phyloP scores from a whole-genome alignment of 2,113 vertebrate species.

The Siphamia tubifer region DNA sequence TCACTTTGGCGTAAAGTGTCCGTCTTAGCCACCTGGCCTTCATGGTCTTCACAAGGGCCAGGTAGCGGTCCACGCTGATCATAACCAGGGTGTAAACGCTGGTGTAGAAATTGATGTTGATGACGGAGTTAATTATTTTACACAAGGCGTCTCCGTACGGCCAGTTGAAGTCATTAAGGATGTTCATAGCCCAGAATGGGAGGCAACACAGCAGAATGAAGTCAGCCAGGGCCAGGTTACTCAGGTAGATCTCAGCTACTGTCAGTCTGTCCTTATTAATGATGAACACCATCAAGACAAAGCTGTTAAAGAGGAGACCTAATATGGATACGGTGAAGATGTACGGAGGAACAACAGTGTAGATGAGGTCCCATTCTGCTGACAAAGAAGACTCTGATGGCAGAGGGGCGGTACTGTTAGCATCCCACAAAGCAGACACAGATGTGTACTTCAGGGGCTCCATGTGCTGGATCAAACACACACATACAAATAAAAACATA shows the following conservation, averaged over 20 bases:
- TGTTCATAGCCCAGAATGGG: constrained; percentile 91
- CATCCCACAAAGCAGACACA: not conserved
- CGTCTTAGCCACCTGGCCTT: constrained; percentile 81
- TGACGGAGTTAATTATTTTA: constrained; percentile 80
- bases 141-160: constrained; percentile 86
- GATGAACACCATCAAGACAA: constrained; percentile 85
- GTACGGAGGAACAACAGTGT: constrained; percentile 78
- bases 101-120: constrained; percentile 84
- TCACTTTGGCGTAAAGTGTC: constrained; percentile 80
- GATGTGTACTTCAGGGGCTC: not conserved
- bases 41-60: constrained; percentile 91
- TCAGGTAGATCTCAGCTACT: constrained; percentile 90
- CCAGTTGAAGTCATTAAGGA: constrained; percentile 84
- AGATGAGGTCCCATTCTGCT: constrained; percentile 68
- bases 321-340: constrained; percentile 84
- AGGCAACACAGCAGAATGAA: constrained; percentile 82
- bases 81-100: constrained; percentile 89
- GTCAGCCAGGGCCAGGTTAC: constrained; percentile 88
- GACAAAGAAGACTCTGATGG: constrained; percentile 1
- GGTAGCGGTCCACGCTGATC: constrained; percentile 91
- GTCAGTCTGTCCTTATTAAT: constrained; percentile 84
- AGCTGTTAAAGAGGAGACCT: constrained; percentile 84
- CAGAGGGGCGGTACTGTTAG: constrained; percentile 39
- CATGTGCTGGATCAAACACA: constrained; percentile 38
- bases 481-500: not conserved